Conservation (phyloP, 2,113 vertebrate genomes). For the Brachypteracias leptosomus region DNA sequence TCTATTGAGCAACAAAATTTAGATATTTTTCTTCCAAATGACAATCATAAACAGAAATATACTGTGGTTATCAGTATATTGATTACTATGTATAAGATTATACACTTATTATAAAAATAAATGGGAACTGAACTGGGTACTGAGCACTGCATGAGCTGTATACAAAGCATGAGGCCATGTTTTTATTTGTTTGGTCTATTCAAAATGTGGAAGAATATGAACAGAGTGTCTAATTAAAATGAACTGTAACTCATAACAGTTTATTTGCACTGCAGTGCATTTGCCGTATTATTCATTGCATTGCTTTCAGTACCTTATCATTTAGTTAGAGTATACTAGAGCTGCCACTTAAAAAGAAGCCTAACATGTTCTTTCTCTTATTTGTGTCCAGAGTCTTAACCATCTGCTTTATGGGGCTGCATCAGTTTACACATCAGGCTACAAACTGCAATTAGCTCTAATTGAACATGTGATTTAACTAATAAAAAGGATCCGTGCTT, state of each 20-base stretch:
- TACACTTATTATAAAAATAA: background rate
- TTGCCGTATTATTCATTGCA: background rate
- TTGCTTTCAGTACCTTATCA: background rate
- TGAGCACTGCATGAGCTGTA: background rate
- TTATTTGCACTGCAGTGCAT: conserved; percentile 36
- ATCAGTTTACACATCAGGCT: background rate
- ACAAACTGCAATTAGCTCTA: background rate
- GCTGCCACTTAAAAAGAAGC: conserved; percentile 28
- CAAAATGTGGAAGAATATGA: background rate
- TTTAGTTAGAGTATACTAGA: background rate
- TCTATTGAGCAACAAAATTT: background rate
- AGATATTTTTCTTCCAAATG: background rate
- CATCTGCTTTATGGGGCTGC: conserved; percentile 13
- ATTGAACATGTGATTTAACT: background rate
- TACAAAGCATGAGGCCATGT: background rate
- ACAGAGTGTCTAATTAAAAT: conserved; percentile 37
- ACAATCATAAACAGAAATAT: background rate
- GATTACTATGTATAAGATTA: background rate
- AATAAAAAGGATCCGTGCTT: background rate
- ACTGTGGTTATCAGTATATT: background rate
- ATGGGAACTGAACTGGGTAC: background rate
- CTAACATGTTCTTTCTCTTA: background rate
- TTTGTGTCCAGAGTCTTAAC: conserved; percentile 18
- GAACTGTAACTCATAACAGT: conserved; percentile 34
- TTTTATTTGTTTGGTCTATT: conserved; percentile 30